Evolutionary conservation across 2,113 vertebrate species (phyloP), one percentile per base, ranked within the genome.

Genomic region (Reinhardtius hippoglossoides): DNA sequence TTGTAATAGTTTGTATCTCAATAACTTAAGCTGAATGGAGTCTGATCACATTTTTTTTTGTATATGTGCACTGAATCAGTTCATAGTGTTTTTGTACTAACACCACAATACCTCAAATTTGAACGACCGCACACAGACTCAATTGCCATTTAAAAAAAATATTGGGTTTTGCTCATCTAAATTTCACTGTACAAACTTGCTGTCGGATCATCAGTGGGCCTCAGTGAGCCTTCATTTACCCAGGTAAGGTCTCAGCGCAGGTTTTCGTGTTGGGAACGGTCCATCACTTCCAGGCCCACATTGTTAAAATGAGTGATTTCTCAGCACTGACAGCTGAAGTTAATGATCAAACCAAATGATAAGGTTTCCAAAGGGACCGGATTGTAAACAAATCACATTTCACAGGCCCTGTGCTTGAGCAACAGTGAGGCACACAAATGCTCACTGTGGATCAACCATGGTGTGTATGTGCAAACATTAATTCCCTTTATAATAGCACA

Each of bases 261-360:
- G 13, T 48, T 18, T 48, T 48, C 18, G 4, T 7, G 14, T 50
- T 50, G 40, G 40, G 40, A 42, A 42, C 12, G 40, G 2, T 12
- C 40, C 46, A 10, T 24, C 21, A 44, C 40, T 68, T 70, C 31
- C 6, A 9, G 21, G 20, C 40, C 24, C 56, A 64, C 70, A 73
- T 79, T 54, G 15, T 31, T 75, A 48, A 85, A 74, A 66, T 50
- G 63, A 40, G 52, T 62, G 21, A 81, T 87, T 78, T 78, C 50
- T 82, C 55, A 76, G 16, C 52, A 16, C 18, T 87, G 86, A 88
- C 80, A 81, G 71, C 15, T 72, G 7, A 27, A 66, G 92, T 93
- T 94, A 94, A 94, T 94, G 60, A 91, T 93, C 85, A 92, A 90
- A 84, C 92, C 71, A 31, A 78, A 21, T 60, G 40, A 57, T 46